Evolutionary conservation across 2,888 invertebrate species (phyloP).

Genomic region (Laothoe populi): DNA sequence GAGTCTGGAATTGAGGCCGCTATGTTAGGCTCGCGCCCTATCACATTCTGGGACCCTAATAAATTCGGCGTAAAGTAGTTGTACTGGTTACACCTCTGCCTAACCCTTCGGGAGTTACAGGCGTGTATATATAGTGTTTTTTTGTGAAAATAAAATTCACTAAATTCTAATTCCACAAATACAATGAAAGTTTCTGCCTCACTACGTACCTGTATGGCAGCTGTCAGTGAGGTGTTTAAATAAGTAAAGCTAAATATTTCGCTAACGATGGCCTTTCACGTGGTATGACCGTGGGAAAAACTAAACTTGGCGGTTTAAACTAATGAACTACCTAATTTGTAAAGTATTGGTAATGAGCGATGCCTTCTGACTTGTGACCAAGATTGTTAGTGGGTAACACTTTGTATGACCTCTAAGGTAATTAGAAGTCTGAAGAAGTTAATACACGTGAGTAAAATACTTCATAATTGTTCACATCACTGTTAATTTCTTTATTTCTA

Average conservation of each 20-base stretch:
- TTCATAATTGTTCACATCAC: not conserved
- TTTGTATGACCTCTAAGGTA: slow-evolving; percentile 1
- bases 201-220: slow-evolving; percentile 12
- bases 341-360: slow-evolving; percentile 47
- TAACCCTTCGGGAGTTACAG: too few species aligned
- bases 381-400: not conserved
- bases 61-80: too few species aligned
- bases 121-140: too few species aligned
- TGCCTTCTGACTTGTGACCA: slow-evolving; percentile 39
- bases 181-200: slow-evolving; percentile 2
- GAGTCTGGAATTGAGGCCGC: too few species aligned
- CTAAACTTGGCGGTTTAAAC: slow-evolving; percentile 32
- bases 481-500: too few species aligned
- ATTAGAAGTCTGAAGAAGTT: slow-evolving; percentile 4
- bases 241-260: slow-evolving; percentile 42
- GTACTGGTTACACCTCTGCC: too few species aligned
- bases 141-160: not conserved
- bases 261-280: slow-evolving; percentile 38
- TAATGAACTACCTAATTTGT: slow-evolving; percentile 47
- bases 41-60: too few species aligned
- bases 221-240: slow-evolving; percentile 27
- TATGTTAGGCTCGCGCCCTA: too few species aligned
- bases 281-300: slow-evolving; percentile 40
- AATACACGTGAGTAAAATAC: not conserved
- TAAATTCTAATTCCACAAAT: not conserved